Evolutionary conservation across 2,888 invertebrate species (phyloP).

Genomic region (Diploptera punctata): DNA sequence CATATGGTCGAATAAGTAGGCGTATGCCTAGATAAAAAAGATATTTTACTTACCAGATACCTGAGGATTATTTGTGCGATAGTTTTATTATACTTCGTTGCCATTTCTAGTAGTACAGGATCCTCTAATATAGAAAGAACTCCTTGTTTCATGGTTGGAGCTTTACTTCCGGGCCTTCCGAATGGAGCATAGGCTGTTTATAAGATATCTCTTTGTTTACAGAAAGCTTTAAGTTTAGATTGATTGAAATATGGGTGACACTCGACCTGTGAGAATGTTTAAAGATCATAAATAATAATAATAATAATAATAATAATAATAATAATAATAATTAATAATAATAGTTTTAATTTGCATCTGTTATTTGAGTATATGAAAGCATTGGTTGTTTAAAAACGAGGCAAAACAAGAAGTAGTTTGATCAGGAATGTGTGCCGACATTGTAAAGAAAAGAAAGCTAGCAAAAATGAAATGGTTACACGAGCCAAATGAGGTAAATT

Average conservation of each 20-base stretch:
- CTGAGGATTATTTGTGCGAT: conserved; percentile 51
- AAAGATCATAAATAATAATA: too few relatives aligned
- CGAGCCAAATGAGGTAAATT: too few relatives aligned
- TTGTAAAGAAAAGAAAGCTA: too few relatives aligned
- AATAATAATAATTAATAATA: too few relatives aligned
- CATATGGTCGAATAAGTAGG: not conserved
- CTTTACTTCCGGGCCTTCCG: conserved; percentile 76
- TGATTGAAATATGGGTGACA: conserved; percentile 74
- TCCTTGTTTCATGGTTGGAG: conserved; percentile 61
- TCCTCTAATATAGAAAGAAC: conserved; percentile 74
- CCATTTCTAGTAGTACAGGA: conserved; percentile 65
- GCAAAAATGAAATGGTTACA: too few relatives aligned
- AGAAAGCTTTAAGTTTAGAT: conserved; percentile 69
- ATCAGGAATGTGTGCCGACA: too few relatives aligned
- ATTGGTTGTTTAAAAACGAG: too few relatives aligned
- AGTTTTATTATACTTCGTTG: conserved; percentile 52
- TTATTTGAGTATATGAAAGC: too few relatives aligned
- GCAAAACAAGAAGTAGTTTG: too few relatives aligned
- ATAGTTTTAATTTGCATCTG: too few relatives aligned
- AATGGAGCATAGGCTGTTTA: conserved; percentile 80
- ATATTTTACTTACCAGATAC: conserved; percentile 45
- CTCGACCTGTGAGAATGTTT: conserved; percentile 55
- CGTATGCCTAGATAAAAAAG: too few relatives aligned
- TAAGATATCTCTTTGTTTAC: conserved; percentile 66
- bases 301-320: too few relatives aligned